phyloP scores from a whole-genome alignment of 2,797 vertebrate species.

The Diglossa cyanea region DNA sequence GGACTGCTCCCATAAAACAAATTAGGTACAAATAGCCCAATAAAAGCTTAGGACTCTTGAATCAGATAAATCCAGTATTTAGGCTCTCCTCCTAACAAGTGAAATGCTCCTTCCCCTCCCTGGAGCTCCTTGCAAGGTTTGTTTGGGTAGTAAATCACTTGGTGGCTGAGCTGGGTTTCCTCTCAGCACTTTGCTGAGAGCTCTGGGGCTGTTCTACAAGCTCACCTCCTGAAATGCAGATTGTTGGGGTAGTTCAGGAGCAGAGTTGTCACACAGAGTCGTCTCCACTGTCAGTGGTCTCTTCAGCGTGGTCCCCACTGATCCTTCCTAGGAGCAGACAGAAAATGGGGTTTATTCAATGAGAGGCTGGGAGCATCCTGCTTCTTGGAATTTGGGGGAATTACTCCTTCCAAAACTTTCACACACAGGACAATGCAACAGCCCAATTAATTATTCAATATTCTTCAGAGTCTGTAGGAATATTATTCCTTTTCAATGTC shows the following conservation, averaged over 20 bases:
- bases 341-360: neutral
- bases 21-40: slow-evolving; percentile 40
- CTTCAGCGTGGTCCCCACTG: slow-evolving; percentile 65
- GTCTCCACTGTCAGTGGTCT: slow-evolving; percentile 70
- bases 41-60: slow-evolving; percentile 24
- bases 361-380: neutral
- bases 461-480: neutral
- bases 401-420: neutral
- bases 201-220: neutral
- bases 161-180: neutral
- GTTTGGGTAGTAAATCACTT: neutral
- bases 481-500: neutral
- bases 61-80: slow-evolving; percentile 12
- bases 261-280: slow-evolving; percentile 73
- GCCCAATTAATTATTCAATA: neutral
- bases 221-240: slow-evolving; percentile 69
- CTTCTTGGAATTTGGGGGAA: neutral
- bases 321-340: slow-evolving; percentile 4
- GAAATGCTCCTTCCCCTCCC: neutral
- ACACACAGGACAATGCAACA: neutral
- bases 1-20: neutral
- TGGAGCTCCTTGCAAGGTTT: neutral
- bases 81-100: neutral
- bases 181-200: neutral
- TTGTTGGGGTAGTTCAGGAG: slow-evolving; percentile 67